These are phyloP conservation scores for Drosophila siamana DNA, from an alignment of 2,888 invertebrate species.

Conservation along the genomic window DNA sequence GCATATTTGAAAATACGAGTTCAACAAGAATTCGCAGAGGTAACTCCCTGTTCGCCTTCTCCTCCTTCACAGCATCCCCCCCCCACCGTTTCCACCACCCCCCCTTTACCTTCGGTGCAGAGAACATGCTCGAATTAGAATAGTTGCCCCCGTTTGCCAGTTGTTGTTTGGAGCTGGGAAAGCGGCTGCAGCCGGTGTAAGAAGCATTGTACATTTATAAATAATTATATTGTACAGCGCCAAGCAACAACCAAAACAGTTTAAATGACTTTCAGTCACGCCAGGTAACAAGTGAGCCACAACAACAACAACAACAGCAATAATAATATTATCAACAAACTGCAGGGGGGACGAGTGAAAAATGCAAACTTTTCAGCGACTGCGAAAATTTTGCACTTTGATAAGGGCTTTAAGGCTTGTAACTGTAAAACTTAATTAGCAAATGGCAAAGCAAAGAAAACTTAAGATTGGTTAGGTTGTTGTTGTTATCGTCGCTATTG, in stretches of 20 bases:
- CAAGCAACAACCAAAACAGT: slow-evolving; percentile 58
- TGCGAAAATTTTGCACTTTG: slow-evolving; percentile 55
- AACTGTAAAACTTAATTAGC: slow-evolving; percentile 72
- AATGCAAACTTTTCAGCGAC: slow-evolving; percentile 61
- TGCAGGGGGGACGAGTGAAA: slow-evolving; percentile 25
- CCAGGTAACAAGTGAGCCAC: slow-evolving; percentile 60
- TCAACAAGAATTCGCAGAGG: slow-evolving; percentile 1
- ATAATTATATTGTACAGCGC: slow-evolving; percentile 55
- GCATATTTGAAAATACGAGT: slow-evolving; percentile 29
- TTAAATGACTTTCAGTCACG: slow-evolving; percentile 73
- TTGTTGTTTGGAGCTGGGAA: slow-evolving; percentile 23
- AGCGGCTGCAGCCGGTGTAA: slow-evolving; percentile 3
- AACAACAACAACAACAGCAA: slow-evolving; percentile 30
- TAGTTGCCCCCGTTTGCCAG: slow-evolving; percentile 29
- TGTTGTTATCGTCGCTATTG: slow-evolving; percentile 5
- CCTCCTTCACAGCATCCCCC: no score
- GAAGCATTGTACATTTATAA: slow-evolving; percentile 41
- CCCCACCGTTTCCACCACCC: neutral
- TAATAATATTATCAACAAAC: slow-evolving; percentile 15
- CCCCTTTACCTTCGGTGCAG: neutral
- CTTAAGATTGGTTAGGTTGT: slow-evolving; percentile 26
- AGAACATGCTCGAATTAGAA: slow-evolving; percentile 40
- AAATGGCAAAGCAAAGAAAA: slow-evolving; percentile 62
- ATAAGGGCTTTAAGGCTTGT: slow-evolving; percentile 51
- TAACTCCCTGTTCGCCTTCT: neutral